These are phyloP conservation scores for Eupeodes corollae DNA, from an alignment of 1,140 invertebrate species.

Conservation along the genomic window DNA sequence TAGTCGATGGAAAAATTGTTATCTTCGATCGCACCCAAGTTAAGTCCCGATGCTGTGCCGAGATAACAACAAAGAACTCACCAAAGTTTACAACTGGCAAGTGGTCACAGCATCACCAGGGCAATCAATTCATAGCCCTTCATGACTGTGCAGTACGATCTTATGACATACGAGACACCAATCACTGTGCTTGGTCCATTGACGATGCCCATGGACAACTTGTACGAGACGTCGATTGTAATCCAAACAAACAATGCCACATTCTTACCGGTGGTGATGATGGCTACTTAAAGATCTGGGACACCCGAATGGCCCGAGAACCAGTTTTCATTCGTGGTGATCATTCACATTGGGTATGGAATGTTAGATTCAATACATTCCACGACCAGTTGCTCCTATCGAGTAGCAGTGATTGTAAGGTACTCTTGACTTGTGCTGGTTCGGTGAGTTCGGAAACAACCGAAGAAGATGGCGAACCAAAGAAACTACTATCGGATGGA, in stretches of 20 bases:
- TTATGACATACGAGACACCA: conserved; percentile 70
- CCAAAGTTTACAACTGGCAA: conserved; percentile 69
- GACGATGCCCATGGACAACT: conserved; percentile 79
- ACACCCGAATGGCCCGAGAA: conserved; percentile 68
- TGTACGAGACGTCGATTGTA: conserved; percentile 87
- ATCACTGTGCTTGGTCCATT: conserved; percentile 67
- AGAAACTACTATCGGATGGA: conserved; percentile 53
- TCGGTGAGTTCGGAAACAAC: conserved; percentile 71
- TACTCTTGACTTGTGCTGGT: conserved; percentile 73
- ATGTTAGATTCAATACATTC: conserved; percentile 85
- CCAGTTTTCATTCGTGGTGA: conserved; percentile 72
- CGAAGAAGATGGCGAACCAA: not conserved
- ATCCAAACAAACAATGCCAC: conserved; percentile 91
- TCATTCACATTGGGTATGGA: conserved; percentile 97
- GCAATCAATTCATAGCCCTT: conserved; percentile 64
- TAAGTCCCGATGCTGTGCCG: conserved; percentile 35
- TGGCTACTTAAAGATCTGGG: conserved; percentile 91
- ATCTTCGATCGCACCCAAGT: conserved; percentile 46
- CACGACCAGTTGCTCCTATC: conserved; percentile 94
- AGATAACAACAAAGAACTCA: conserved; percentile 51
- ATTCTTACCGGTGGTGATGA: conserved; percentile 91
- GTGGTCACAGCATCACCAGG: conserved; percentile 90
- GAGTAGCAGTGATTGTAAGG: conserved; percentile 86
- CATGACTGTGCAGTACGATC: conserved; percentile 75
- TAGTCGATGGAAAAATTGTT: conserved; percentile 60